phyloP scores from a whole-genome alignment of 2,797 vertebrate species.

The Cirrhinus molitorella region DNA sequence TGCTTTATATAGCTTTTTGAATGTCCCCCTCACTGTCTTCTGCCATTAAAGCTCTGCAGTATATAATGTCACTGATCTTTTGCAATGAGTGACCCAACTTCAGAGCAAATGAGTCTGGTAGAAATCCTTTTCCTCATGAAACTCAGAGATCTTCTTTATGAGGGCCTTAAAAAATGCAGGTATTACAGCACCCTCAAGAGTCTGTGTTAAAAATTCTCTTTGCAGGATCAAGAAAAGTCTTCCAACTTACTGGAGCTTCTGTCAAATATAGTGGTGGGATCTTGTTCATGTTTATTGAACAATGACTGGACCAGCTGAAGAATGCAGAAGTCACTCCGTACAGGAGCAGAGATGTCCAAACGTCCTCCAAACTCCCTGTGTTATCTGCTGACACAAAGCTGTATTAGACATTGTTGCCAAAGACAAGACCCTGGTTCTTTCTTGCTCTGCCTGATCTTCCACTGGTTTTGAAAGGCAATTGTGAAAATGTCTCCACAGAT shows the following conservation, averaged over 20 bases:
- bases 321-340: conserved; percentile 41
- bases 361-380: conserved; percentile 5
- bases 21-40: not conserved
- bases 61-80: not conserved
- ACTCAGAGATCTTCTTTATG: not conserved
- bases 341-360: conserved; percentile 2
- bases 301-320: conserved; percentile 54
- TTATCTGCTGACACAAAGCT: not conserved
- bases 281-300: conserved; percentile 59
- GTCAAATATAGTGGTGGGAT: conserved; percentile 56
- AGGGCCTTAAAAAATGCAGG: not conserved
- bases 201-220: conserved; percentile 25
- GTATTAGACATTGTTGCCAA: not conserved
- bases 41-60: not conserved
- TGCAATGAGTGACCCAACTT: not conserved
- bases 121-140: not conserved
- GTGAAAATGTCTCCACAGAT: not conserved
- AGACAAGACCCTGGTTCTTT: conserved; percentile 9
- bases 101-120: not conserved
- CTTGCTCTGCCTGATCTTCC: not conserved
- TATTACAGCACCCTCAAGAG: conserved; percentile 47
- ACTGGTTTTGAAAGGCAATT: not conserved
- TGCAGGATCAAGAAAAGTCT: conserved; percentile 49
- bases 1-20: not conserved
- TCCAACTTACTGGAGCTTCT: conserved; percentile 56